Conservation (phyloP, 1,140 invertebrate species). For the Leptinotarsa lineolata region DNA sequence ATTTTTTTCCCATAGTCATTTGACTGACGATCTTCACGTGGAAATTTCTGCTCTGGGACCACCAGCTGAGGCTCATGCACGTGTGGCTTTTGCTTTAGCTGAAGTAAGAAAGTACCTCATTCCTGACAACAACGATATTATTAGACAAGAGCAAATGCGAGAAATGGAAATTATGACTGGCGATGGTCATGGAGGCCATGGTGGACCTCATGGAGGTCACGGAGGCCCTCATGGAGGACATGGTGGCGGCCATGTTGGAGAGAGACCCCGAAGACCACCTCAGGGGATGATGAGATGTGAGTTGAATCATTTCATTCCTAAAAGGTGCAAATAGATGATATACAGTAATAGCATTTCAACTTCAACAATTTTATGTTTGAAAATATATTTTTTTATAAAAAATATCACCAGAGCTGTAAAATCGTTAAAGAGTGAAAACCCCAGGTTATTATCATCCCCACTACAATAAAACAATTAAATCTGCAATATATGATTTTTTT, state of each 20-base stretch:
- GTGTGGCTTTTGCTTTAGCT: conserved; percentile 85
- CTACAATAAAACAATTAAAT: too few relatives aligned
- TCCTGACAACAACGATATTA: conserved; percentile 81
- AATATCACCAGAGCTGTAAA: too few relatives aligned
- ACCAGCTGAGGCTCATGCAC: conserved; percentile 87
- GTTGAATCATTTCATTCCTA: not conserved
- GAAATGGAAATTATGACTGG: conserved; percentile 77
- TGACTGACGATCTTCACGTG: conserved; percentile 91
- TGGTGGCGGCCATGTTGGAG: conserved; percentile 16
- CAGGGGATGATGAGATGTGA: conserved; percentile 27
- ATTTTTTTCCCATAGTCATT: conserved; percentile 64
- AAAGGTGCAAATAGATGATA: too few relatives aligned
- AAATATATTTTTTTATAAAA: too few relatives aligned
- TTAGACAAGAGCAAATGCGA: conserved; percentile 82
- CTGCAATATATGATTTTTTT: too few relatives aligned
- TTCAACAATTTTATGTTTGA: too few relatives aligned
- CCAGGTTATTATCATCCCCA: too few relatives aligned
- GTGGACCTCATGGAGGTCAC: not conserved
- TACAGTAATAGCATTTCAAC: too few relatives aligned
- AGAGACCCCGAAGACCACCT: conserved; percentile 23
- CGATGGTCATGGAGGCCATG: conserved; percentile 45
- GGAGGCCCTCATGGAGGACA: not conserved
- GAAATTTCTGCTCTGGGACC: conserved; percentile 88
- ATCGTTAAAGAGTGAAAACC: too few relatives aligned
- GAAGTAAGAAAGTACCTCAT: conserved; percentile 65